These are phyloP conservation scores for Pachymerium ferrugineum DNA, from an alignment of 2,888 invertebrate genomes.

Conservation along the genomic window DNA sequence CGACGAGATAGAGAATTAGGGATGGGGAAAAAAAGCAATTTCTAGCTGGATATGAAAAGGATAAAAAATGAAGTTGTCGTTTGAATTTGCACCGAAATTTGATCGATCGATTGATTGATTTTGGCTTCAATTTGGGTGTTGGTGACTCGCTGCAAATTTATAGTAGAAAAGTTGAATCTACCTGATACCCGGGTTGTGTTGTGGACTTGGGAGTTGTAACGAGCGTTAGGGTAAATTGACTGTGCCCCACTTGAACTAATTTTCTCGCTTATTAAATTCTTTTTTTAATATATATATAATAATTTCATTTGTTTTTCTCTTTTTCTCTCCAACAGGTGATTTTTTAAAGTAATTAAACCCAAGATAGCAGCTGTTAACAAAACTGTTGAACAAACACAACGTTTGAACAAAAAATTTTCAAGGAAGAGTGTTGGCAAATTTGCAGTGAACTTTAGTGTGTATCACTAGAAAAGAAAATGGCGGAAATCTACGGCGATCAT, in stretches of 20 bases:
- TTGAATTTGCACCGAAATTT: not conserved
- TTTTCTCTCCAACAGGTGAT: not conserved
- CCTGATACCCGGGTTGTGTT: too few relatives aligned
- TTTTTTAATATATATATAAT: too few relatives aligned
- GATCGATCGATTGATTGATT: not conserved
- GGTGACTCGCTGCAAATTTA: not conserved
- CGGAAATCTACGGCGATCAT: not conserved
- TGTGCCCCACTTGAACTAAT: too few relatives aligned
- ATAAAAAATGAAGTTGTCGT: not conserved
- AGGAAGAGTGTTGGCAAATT: not conserved
- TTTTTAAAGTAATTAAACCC: not conserved
- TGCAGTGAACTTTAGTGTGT: not conserved
- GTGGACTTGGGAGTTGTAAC: too few relatives aligned
- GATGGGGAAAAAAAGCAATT: not conserved
- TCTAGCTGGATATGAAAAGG: not conserved
- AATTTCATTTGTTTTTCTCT: not conserved
- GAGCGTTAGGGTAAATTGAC: too few relatives aligned
- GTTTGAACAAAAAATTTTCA: not conserved
- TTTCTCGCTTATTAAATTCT: too few relatives aligned
- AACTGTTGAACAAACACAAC: not conserved
- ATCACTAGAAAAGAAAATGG: too few relatives aligned
- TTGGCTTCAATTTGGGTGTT: too few relatives aligned
- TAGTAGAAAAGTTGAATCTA: too few relatives aligned
- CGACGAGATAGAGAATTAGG: not conserved
- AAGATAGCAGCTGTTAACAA: not conserved